phyloP scores from a whole-genome alignment of 1,140 invertebrate species.

The Augochlora pura region DNA sequence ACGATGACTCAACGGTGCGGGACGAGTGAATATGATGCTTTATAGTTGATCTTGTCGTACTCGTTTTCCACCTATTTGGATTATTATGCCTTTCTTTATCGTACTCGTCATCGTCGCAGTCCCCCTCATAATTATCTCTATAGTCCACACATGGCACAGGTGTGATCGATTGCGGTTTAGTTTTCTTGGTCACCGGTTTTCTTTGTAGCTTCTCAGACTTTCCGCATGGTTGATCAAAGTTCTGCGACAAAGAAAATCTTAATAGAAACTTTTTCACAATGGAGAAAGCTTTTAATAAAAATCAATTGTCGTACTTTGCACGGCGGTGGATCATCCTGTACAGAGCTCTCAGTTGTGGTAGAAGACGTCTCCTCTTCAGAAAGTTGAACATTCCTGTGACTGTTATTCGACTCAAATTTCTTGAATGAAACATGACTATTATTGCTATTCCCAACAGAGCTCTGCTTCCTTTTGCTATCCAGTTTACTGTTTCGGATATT shows the following conservation, averaged over 20 bases:
- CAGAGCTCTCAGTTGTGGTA: slow-evolving; percentile 86
- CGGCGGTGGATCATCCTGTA: slow-evolving; percentile 79
- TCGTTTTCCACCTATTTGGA: slow-evolving; percentile 76
- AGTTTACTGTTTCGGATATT: slow-evolving; percentile 59
- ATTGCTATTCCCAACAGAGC: slow-evolving; percentile 51
- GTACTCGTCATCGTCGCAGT: slow-evolving; percentile 79
- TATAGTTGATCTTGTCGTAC: slow-evolving; percentile 66
- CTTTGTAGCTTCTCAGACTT: slow-evolving; percentile 77
- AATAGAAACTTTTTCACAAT: too few relatives aligned
- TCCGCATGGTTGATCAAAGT: slow-evolving; percentile 66
- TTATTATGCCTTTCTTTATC: slow-evolving; percentile 77
- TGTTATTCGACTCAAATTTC: slow-evolving; percentile 72
- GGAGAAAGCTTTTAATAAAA: too few relatives aligned
- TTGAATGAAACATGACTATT: slow-evolving; percentile 71
- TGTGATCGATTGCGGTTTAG: slow-evolving; percentile 65
- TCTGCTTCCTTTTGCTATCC: slow-evolving; percentile 70
- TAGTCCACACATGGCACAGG: slow-evolving; percentile 71
- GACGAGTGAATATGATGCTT: slow-evolving; percentile 70
- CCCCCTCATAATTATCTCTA: slow-evolving; percentile 78
- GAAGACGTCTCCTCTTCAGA: slow-evolving; percentile 87
- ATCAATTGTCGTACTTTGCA: slow-evolving; percentile 47
- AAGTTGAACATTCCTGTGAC: slow-evolving; percentile 74
- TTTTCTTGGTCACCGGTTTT: slow-evolving; percentile 73
- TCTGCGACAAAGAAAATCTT: slow-evolving; percentile 40
- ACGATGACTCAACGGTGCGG: slow-evolving; percentile 64